phyloP scores from a whole-genome alignment of 2,113 vertebrate genomes.

The Mus musculus region DNA sequence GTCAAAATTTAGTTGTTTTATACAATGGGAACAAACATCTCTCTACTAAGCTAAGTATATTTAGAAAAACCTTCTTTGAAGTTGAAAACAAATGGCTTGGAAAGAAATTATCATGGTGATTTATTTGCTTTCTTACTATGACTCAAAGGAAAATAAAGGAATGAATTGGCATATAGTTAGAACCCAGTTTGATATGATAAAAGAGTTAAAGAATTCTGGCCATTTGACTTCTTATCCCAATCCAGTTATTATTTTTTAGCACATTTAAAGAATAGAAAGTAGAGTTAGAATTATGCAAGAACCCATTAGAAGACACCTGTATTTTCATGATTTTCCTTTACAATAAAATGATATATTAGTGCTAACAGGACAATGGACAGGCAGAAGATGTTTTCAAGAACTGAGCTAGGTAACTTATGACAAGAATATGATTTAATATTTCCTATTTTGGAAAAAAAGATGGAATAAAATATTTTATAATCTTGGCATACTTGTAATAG shows the following conservation, averaged over 20 bases:
- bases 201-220: conserved; percentile 40
- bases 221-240: conserved; percentile 23
- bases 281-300: conserved; percentile 36
- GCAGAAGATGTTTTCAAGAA: neutral
- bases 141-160: neutral
- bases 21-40: conserved; percentile 50
- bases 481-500: neutral
- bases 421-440: conserved; percentile 2
- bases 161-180: conserved; percentile 25
- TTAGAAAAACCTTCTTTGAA: conserved; percentile 45
- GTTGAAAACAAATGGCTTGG: conserved; percentile 9
- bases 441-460: conserved; percentile 37
- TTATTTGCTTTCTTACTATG: conserved; percentile 32
- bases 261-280: conserved; percentile 11
- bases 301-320: neutral
- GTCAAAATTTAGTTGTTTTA: conserved; percentile 62
- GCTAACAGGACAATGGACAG: neutral
- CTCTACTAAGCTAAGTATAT: conserved; percentile 43
- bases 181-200: conserved; percentile 12
- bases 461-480: neutral
- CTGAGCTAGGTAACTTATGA: neutral
- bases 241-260: neutral
- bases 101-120: conserved; percentile 35
- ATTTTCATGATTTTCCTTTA: conserved; percentile 3
- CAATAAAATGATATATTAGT: conserved; percentile 39